Evolutionary conservation across 2,797 vertebrate genomes (phyloP).

Genomic region (Pangasius krempfi): DNA sequence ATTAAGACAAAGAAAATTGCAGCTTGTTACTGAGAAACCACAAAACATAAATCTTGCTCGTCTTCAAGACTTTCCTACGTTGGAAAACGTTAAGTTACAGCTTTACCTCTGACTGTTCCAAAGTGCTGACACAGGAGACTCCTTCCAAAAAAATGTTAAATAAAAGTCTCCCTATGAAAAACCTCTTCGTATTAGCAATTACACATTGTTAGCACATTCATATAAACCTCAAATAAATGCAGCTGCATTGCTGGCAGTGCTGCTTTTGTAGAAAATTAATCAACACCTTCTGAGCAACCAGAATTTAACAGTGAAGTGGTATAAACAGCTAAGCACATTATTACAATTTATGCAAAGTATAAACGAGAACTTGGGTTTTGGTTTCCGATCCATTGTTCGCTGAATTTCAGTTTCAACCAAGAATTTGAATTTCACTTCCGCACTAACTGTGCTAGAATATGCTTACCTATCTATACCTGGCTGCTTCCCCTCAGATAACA

Average conservation of each 20-base stretch:
- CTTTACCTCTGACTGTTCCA: background rate
- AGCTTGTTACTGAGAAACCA: background rate
- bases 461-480: background rate
- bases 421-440: background rate
- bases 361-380: background rate
- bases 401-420: background rate
- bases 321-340: background rate
- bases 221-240: background rate
- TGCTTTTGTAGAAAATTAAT: background rate
- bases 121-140: background rate
- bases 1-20: background rate
- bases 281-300: background rate
- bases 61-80: background rate
- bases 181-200: background rate
- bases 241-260: background rate
- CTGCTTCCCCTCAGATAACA: background rate
- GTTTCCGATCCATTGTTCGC: background rate
- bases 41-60: background rate
- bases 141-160: background rate
- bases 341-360: background rate
- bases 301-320: background rate
- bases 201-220: background rate
- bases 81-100: background rate
- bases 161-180: background rate
- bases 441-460: background rate